phyloP scores from a whole-genome alignment of 2,888 invertebrate genomes.

The Eupelmus urozonus region DNA sequence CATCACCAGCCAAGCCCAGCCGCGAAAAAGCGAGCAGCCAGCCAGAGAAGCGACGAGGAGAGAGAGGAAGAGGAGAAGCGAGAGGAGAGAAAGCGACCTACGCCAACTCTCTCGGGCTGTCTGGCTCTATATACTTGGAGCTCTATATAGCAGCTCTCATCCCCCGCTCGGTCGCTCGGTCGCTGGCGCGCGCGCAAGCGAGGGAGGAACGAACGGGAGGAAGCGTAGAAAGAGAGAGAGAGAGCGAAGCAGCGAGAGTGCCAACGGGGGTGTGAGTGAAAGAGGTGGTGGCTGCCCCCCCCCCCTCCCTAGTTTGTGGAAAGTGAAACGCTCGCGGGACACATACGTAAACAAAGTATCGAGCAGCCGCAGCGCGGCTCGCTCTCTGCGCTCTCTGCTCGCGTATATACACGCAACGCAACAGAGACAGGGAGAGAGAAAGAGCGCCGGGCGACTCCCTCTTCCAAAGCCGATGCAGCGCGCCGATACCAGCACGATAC shows the following conservation, averaged over 20 bases:
- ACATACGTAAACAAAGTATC: conserved; percentile 59
- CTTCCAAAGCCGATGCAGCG: conserved; percentile 78
- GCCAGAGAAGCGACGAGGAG: neutral
- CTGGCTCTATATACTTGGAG: no score
- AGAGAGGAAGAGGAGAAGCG: neutral
- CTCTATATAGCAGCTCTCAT: neutral
- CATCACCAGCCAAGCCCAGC: neutral
- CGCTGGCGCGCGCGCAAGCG: neutral
- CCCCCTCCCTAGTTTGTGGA: conserved; percentile 50
- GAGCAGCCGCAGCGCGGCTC: no score
- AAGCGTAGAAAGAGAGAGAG: no score
- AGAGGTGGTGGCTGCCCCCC: conserved; percentile 23
- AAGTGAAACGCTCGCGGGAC: conserved; percentile 62
- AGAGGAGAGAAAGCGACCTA: neutral
- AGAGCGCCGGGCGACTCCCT: conserved; percentile 60
- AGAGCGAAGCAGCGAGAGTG: neutral
- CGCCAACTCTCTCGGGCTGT: no score
- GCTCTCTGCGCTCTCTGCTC: no score
- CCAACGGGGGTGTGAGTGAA: conserved; percentile 13
- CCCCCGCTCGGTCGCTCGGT: neutral
- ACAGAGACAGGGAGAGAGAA: conserved; percentile 62
- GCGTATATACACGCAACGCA: no score
- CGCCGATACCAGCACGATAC: conserved; percentile 61
- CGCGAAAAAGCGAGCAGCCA: neutral
- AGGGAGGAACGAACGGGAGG: conserved; percentile 18